Conservation (phyloP, 2,888 invertebrate species). For the Willowsia nigromaculata region DNA sequence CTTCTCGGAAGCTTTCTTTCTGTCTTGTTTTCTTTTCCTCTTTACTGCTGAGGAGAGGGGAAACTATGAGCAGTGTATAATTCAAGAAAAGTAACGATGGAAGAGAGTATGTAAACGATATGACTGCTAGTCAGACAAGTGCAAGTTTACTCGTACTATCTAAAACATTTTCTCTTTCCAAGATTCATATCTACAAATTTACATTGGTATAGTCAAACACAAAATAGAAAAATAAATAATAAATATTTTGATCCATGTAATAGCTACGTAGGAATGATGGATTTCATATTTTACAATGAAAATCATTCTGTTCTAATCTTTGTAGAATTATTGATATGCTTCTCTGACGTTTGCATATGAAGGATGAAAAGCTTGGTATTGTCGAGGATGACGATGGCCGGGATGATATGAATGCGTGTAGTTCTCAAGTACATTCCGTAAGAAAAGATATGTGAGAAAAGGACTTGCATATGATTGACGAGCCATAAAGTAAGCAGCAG, state of each 20-base stretch:
- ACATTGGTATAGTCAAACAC: not conserved
- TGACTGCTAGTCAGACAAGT: no score
- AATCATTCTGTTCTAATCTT: conserved; percentile 59
- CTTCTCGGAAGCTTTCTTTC: not conserved
- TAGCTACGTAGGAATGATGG: conserved; percentile 59
- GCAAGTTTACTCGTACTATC: no score
- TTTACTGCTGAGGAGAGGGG: not conserved
- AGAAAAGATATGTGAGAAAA: not conserved
- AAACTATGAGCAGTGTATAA: not conserved
- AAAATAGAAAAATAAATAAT: conserved; percentile 62
- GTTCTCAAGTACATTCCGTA: not conserved
- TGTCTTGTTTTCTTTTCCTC: not conserved
- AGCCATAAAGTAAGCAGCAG: not conserved
- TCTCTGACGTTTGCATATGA: conserved; percentile 48
- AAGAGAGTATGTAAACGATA: not conserved
- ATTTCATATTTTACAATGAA: conserved; percentile 52
- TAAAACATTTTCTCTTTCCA: not conserved
- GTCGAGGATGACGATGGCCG: not conserved
- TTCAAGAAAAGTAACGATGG: not conserved
- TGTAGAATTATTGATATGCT: conserved; percentile 68
- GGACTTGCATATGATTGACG: not conserved
- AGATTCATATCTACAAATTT: not conserved
- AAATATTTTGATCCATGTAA: conserved; percentile 69
- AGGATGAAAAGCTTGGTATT: not conserved
- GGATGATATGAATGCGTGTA: not conserved